Evolutionary conservation across 2,888 invertebrate species (phyloP), one percentile per base, ranked within the genome.

Genomic region (Petrolisthes cinctipes): DNA sequence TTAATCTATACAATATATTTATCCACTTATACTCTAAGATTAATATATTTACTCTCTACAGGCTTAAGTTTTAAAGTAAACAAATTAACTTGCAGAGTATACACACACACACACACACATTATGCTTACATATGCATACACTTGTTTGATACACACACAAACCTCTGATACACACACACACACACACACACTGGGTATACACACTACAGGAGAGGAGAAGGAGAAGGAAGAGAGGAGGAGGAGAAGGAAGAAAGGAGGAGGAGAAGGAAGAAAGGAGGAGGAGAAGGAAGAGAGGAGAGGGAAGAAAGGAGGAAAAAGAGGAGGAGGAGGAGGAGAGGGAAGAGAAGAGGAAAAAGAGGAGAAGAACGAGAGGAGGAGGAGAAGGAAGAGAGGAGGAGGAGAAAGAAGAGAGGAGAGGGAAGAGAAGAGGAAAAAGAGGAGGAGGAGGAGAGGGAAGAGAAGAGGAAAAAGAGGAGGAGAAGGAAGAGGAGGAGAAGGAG

Each of bases 191-290:
- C 17, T 7, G 14, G 14, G 9, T 11, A 61, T 4, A 61, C 66
- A 14, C 66, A 61, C 9, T 61, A 61, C 66, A 61, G 14, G 14
- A 1, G 7, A n/a, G n/a, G 61, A 14, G 61, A 61, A 61, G 14
- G 61, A 14, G 61, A 14, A 61, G 61, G 61, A 14, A 61, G 14
- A 61, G 61, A 61, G 0, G 61, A 61, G 61, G 61, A 61, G 14
- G 61, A 61, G 61, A 17, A 17, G 71, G n/a, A n/a, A 11, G 71
- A 71, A n/a, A 71, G 71, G n/a, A n/a, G n/a, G 71, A 71, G 71
- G n/a, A n/a, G n/a, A n/a, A 71, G 71, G n/a, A n/a, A 71, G 71
- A 71, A n/a, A 71, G 71, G n/a, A n/a, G n/a, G 71, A 71, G 71
- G n/a, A n/a, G n/a, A n/a, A 17, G 71, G 5, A n/a, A 17, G 71